Base-by-base conservation (phyloP, 2,113 vertebrate species). In the Pimephales promelas region DNA sequence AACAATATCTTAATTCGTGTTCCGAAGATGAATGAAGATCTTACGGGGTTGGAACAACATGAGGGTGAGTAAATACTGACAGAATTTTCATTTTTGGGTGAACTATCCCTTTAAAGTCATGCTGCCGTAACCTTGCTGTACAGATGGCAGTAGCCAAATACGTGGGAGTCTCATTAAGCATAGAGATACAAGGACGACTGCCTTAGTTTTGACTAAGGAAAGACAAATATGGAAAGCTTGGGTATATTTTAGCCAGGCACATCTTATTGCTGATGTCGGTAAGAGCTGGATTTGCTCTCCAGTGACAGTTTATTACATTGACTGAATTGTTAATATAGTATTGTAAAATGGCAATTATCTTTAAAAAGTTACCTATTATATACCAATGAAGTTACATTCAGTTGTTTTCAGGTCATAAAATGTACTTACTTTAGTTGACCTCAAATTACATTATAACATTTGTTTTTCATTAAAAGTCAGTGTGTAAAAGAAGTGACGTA, bases 121-220 rank as follows among this genome's bases (percentile, higher is more conserved):
- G n/a, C 45, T 68, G 18, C 16, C 34, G 64, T 81, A 56, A 54
- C 47, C 45, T 81, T 56, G 62, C 28, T 70, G 47, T 22, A 54
- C 64, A 71, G 47, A 26, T 56, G 47, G 45, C 64, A 81, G 57
- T 59, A 79, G 49, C 47, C 79, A 56, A 56, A 70, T 81, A 70
- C 40, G 47, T 71, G 79, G 49, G 62, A 70, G 54, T 81, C 16
- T 84, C 56, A 62, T 82, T 57, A 61, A 40, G 45, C 59, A 72
- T 74, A 47, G 57, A 62, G n/a, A 79, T 66, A 70, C 83, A 84
- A 86, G 85, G 70, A 16, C 8, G 54, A 43, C 77, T 88, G 85
- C 83, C 84, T 89, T 88, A 90, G 90, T 89, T 86, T 14, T 86
- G 74, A 77, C 86, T 62, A 6, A 84, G 59, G 83, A 77, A 68